These are phyloP conservation scores for Lepilemur septentrionalis DNA, from an alignment of 2,797 vertebrate genomes.

Conservation along the genomic window DNA sequence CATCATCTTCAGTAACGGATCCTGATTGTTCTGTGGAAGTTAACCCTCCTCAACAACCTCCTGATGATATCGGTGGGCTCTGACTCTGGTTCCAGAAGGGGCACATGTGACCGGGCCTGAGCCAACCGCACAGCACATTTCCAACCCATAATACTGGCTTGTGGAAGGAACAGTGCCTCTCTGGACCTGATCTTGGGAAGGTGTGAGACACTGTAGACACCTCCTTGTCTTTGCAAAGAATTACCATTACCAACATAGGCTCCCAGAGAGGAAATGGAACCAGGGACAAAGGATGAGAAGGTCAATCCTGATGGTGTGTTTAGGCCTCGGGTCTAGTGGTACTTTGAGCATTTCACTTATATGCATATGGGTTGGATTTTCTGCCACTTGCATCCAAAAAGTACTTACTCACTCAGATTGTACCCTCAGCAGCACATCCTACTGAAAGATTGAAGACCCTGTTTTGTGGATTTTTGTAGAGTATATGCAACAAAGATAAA, in stretches of 20 bases:
- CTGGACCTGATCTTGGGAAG: neutral
- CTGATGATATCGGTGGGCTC: neutral
- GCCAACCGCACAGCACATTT: fast-evolving
- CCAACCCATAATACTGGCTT: fast-evolving
- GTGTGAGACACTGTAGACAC: neutral
- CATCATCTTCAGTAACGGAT: fast-evolving
- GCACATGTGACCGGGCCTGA: neutral
- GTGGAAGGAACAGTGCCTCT: neutral
- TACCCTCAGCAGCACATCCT: fast-evolving
- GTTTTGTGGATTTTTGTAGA: neutral
- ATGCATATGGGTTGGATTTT: neutral
- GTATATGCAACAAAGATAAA: neutral
- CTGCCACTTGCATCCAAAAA: neutral
- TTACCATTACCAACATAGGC: neutral
- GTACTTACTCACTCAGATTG: neutral
- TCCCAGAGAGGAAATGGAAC: no score
- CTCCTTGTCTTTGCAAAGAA: neutral
- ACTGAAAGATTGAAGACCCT: neutral
- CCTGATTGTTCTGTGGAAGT: neutral
- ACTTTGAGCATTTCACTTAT: neutral
- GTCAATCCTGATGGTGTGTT: neutral
- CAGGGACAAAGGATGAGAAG: neutral
- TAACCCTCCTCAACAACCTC: fast-evolving
- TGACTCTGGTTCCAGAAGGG: neutral
- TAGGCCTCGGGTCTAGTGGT: neutral